Conservation (phyloP, 2,113 vertebrate genomes). For the Propithecus coquereli region DNA sequence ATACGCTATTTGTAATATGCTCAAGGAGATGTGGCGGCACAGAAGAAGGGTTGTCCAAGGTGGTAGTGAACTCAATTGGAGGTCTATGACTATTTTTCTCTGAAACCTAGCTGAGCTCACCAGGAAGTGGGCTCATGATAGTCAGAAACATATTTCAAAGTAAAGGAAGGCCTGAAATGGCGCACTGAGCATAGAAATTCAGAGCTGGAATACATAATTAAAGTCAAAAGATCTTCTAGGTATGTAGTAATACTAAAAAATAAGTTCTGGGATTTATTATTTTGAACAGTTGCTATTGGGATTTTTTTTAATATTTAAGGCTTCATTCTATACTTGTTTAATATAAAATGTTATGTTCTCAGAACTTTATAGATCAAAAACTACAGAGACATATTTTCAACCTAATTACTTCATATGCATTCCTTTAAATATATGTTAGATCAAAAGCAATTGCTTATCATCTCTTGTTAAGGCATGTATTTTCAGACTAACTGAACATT, state of each 20-base stretch:
- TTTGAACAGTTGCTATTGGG: background rate
- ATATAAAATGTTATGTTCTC: background rate
- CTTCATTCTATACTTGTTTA: background rate
- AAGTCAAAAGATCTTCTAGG: background rate
- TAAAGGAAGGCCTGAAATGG: background rate
- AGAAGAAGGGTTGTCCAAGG: background rate
- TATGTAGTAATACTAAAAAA: background rate
- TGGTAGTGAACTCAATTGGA: background rate
- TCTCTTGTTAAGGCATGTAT: background rate
- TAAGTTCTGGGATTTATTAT: background rate
- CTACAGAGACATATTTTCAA: background rate
- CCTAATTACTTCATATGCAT: background rate
- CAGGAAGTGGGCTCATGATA: background rate
- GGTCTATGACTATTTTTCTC: background rate
- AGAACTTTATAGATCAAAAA: background rate
- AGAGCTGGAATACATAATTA: background rate
- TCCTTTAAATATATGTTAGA: background rate
- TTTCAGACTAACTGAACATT: background rate
- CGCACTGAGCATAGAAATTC: background rate
- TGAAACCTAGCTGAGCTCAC: background rate
- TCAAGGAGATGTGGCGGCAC: background rate
- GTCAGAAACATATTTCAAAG: background rate
- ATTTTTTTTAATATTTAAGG: background rate
- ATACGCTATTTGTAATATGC: background rate
- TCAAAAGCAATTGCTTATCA: background rate